Base-by-base conservation (phyloP, 2,797 vertebrate genomes). In the Scarus forsteni region DNA sequence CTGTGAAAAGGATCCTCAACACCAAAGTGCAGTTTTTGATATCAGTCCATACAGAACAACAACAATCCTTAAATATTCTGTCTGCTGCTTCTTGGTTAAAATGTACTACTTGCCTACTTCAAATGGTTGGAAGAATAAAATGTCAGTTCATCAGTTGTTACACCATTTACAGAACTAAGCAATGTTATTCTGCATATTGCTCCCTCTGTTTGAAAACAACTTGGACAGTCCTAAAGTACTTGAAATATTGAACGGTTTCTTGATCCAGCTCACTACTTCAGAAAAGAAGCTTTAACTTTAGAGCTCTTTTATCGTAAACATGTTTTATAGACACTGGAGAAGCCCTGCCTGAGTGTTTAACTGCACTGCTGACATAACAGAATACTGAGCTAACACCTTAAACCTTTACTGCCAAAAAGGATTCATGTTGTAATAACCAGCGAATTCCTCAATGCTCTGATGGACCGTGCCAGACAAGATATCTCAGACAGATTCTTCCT, bases 371-470 rank as follows among this genome's bases (percentile, higher is more conserved):
- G 27, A 27, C 27, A 27, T 27, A 75, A 66, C 70, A 73, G 58
- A 75, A 66, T 53, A 68, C 70, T 68, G 69, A 77, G 43, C 58
- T 34, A 49, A 61, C 48, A 65, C 73, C 43, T 70, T 64, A 66
- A 76, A 73, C 63, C 62, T 70, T 42, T 78, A 68, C 56, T 73
- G 53, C 60, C 49, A 76, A 50, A 46, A 75, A 75, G 57, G 75
- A 83, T 63, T 75, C 74, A 70, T 71, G 71, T 60, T 70, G 38
- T 39, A 39, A 14, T 85, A 67, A 64, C 49, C 60, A 51, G 66
- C 2, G 62, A 40, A 79, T 40, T 68, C 53, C 54, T 43, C 19
- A 45, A 34, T 27, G 46, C 49, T 71, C 55, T 60, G 77, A 66
- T 66, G 66, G 66, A 76, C 75, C 71, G 55, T 9, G 2, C 11